These are phyloP conservation scores for Hylyphantes graminicola DNA, from an alignment of 1,140 invertebrate genomes.

Conservation along the genomic window DNA sequence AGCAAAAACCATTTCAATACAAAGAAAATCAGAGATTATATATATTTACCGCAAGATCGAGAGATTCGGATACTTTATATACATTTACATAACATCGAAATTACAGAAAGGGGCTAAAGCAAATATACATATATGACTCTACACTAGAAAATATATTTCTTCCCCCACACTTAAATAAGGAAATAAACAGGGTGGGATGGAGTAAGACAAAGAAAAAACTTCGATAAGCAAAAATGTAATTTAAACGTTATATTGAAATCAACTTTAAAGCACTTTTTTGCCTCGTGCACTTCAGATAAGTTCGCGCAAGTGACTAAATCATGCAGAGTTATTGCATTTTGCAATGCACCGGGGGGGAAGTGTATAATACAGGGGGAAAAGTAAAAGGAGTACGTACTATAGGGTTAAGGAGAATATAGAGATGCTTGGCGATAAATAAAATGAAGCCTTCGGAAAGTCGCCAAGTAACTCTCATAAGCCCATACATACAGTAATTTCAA, in stretches of 20 bases:
- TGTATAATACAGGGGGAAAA: slow-evolving; percentile 12
- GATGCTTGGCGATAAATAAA: no score
- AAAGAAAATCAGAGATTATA: slow-evolving; percentile 52
- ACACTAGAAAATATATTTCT: background rate
- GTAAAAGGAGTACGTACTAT: no score
- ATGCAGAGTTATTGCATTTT: slow-evolving; percentile 56
- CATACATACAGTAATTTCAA: no score
- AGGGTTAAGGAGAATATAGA: no score
- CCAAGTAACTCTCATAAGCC: no score
- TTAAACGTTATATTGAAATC: slow-evolving; percentile 59
- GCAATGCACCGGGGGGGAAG: slow-evolving; percentile 25
- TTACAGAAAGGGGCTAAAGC: slow-evolving; percentile 5
- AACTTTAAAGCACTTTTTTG: slow-evolving; percentile 53
- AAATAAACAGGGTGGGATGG: slow-evolving; percentile 38
- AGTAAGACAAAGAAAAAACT: slow-evolving; percentile 29
- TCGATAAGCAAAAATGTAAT: slow-evolving; percentile 45
- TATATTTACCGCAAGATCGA: slow-evolving; percentile 48
- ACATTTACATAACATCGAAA: slow-evolving; percentile 53
- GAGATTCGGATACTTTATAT: slow-evolving; percentile 40
- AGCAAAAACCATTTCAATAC: slow-evolving; percentile 54
- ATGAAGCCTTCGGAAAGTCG: no score
- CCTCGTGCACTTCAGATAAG: slow-evolving; percentile 37
- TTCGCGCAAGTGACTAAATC: slow-evolving; percentile 44
- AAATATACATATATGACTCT: slow-evolving; percentile 23
- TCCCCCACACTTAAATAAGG: slow-evolving; percentile 36